Evolutionary conservation across 2,113 vertebrate species (phyloP).

Genomic region (Gavialis gangeticus): DNA sequence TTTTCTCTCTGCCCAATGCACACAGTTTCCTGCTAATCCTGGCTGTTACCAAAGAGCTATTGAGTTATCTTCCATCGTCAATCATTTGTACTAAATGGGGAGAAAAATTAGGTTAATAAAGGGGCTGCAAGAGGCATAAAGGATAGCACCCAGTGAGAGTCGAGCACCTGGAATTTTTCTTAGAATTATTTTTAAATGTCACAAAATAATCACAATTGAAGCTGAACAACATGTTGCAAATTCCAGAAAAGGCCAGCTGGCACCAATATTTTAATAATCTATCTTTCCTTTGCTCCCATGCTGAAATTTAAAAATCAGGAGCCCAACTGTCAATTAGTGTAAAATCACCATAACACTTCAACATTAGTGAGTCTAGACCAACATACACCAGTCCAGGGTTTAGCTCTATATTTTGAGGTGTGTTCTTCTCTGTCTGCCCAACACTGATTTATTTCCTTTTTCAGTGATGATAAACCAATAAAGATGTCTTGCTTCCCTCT

Average conservation of each 20-base stretch:
- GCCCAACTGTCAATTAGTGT: neutral
- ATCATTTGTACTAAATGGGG: neutral
- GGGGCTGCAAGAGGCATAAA: neutral
- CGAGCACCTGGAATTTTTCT: neutral
- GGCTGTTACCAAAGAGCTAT: neutral
- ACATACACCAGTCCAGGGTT: neutral
- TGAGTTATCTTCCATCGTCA: neutral
- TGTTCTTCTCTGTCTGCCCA: neutral
- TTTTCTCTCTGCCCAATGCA: neutral
- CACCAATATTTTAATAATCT: neutral
- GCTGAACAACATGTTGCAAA: neutral
- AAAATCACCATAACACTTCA: neutral
- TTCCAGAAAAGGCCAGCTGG: neutral
- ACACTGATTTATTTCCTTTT: neutral
- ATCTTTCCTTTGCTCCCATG: neutral
- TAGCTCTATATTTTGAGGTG: neutral
- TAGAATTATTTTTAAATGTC: neutral
- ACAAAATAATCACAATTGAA: neutral
- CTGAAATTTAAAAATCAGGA: neutral
- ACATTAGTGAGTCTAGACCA: neutral
- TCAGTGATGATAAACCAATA: neutral
- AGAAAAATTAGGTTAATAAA: neutral
- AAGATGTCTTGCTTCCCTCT: neutral
- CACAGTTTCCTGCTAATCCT: neutral
- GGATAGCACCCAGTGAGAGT: neutral